Percentiles rank a stretch among this genome's conserved stretches.
These are phyloP conservation scores for Intoshia linei DNA, from an alignment of 1,140 invertebrate species.

Conservation along the genomic window DNA sequence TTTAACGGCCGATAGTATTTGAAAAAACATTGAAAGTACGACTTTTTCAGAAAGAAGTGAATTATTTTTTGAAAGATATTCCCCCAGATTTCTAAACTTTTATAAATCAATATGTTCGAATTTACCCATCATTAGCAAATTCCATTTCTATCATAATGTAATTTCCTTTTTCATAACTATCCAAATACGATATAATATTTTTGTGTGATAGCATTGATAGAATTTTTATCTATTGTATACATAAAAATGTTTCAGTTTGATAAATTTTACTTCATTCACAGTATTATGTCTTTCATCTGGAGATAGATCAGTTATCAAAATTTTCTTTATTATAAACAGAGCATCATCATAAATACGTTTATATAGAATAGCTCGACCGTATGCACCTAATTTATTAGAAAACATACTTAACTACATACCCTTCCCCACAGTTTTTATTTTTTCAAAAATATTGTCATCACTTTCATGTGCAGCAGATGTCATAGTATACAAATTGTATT, in stretches of 20 bases:
- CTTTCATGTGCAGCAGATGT: too few species aligned
- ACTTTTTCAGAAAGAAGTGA: slow-evolving; percentile 29
- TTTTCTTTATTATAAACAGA: slow-evolving; percentile 39
- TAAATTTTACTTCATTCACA: slow-evolving; percentile 33
- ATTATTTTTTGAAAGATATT: slow-evolving; percentile 28
- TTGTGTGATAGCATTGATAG: slow-evolving; percentile 37
- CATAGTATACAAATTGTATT: too few species aligned
- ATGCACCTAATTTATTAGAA: slow-evolving; percentile 31
- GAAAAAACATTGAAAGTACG: slow-evolving; percentile 32
- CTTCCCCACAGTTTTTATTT: slow-evolving; percentile 30
- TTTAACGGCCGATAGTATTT: slow-evolving; percentile 34
- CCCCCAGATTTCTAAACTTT: slow-evolving; percentile 29
- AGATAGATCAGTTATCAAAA: slow-evolving; percentile 36
- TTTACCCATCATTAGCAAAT: slow-evolving; percentile 35
- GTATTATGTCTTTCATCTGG: slow-evolving; percentile 33
- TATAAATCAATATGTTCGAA: slow-evolving; percentile 1
- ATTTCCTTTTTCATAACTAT: slow-evolving; percentile 39
- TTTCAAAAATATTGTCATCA: too few species aligned
- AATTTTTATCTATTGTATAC: slow-evolving; percentile 23
- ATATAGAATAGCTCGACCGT: slow-evolving; percentile 39
- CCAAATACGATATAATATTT: slow-evolving; percentile 38
- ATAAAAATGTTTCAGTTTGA: background rate
- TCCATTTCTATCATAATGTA: slow-evolving; percentile 45
- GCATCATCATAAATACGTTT: slow-evolving; percentile 30
- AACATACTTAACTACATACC: slow-evolving; percentile 15